Conservation (phyloP, 2,113 vertebrate genomes). For the Rana temporaria region DNA sequence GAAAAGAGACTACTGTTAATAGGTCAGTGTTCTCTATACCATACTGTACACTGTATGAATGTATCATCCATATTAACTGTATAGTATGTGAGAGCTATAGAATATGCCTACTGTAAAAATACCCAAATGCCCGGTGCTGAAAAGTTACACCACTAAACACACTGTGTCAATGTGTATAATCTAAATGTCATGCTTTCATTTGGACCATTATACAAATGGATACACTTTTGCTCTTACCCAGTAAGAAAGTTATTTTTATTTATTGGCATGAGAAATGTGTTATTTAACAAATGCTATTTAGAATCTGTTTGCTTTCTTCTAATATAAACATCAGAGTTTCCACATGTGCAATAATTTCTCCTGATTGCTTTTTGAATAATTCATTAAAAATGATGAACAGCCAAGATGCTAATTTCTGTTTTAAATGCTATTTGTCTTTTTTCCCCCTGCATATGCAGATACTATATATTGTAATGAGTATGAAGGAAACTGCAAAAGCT, state of each 20-base stretch:
- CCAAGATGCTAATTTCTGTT: conserved; percentile 46
- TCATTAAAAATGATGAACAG: conserved; percentile 56
- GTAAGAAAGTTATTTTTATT: conserved; percentile 1
- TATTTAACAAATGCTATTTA: conserved; percentile 1
- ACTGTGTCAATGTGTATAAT: too few relatives aligned
- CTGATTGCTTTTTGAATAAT: conserved; percentile 54
- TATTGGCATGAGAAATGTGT: conserved; percentile 1
- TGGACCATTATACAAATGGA: too few relatives aligned
- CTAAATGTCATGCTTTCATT: too few relatives aligned
- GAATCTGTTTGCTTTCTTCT: conserved; percentile 28
- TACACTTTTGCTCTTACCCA: not conserved
- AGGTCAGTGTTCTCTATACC: too few relatives aligned
- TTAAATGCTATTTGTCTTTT: conserved; percentile 45
- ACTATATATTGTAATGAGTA: conserved; percentile 37
- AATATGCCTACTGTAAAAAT: too few relatives aligned
- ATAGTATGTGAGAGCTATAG: too few relatives aligned
- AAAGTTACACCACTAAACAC: too few relatives aligned
- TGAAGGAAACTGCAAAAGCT: conserved; percentile 41
- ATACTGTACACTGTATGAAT: too few relatives aligned
- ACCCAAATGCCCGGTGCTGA: too few relatives aligned
- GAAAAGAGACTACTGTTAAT: too few relatives aligned
- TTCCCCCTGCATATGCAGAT: not conserved
- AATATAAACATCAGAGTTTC: conserved; percentile 48
- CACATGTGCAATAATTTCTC: conserved; percentile 10
- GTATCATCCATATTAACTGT: too few relatives aligned